A percentile compares a stretch with the other conserved stretches of the same genome.
These are phyloP conservation scores for Myripristis jacobus DNA, from an alignment of 2,797 vertebrate species.

Conservation along the genomic window DNA sequence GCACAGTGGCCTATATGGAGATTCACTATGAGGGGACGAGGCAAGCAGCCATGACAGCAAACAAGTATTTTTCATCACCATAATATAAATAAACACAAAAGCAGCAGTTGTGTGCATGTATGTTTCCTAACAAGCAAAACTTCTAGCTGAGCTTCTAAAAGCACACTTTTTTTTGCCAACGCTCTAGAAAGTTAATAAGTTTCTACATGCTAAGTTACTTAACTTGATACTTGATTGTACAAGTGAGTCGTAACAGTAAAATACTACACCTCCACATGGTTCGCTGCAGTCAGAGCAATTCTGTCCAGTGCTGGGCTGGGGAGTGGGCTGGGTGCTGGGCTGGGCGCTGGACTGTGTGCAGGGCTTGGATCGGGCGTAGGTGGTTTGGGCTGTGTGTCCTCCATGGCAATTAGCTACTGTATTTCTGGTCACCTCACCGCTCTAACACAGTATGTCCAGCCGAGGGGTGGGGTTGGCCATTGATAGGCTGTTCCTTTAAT, in stretches of 20 bases:
- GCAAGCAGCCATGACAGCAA: background rate
- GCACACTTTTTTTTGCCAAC: background rate
- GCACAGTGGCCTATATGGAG: background rate
- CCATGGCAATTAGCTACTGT: conserved; percentile 72
- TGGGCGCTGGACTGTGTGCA: conserved; percentile 52
- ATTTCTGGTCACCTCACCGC: conserved; percentile 50
- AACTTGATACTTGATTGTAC: no score
- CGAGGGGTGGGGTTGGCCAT: conserved; percentile 61
- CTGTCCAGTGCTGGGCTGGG: conserved; percentile 68
- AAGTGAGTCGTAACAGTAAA: background rate
- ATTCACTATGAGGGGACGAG: no score
- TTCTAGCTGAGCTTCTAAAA: no score
- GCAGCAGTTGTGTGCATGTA: background rate
- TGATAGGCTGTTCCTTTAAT: conserved; percentile 49
- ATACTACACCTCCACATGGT: conserved; percentile 80
- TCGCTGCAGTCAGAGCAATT: conserved; percentile 60
- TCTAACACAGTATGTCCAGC: conserved; percentile 55
- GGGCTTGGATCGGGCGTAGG: conserved; percentile 56
- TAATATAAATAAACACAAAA: background rate
- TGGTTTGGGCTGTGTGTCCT: conserved; percentile 70
- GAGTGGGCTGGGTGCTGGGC: conserved; percentile 37
- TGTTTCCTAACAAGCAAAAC: background rate
- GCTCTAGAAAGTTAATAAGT: background rate
- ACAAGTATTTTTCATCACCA: no score
- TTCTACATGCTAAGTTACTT: no score